Base-by-base conservation (phyloP, 2,113 vertebrate genomes). In the Oncorhynchus gorbuscha region DNA sequence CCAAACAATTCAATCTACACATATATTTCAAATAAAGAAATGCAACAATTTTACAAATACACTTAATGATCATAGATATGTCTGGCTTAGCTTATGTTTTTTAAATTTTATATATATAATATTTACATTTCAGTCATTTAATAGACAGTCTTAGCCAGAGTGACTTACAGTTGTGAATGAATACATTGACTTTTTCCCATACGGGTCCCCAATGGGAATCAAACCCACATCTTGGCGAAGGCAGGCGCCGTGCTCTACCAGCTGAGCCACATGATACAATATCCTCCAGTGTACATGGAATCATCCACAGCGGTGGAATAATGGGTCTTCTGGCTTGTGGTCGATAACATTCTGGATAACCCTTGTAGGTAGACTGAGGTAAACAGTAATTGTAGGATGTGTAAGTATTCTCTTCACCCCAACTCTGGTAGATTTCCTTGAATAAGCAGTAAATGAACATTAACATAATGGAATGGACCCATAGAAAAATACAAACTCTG, bases 221-320 rank as follows among this genome's bases (percentile, higher is more conserved):
- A 35, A 35, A 35, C 32, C 32, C 6, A 35, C 32, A 35, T 1
- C 5, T 35, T 35, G 32, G 32, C 6, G 32, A 35, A 35, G 32
- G 32, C 32, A 7, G 32, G 32, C 6, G 32, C 32, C 0, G 32
- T 35, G 32, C 32, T 35, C 32, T 35, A 35, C 32, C 32, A 35
- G 6, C 32, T 35, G 32, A 35, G 32, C 94, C 88, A 76, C 96
- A 91, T 0, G 94, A 94, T 58, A 98, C 58, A 28, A 98, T 80
- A 12, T 96, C 94, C 80, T 94, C 88, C 76, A 96, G 94, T 95
- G 59, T 93, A 91, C 39, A 88, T 92, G 6, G 97, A 94, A 14
- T 92, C 88, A 72, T 99, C 97, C 74, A 97, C 86, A 3, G 95
- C 97, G n/a, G 98, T 78, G 35, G 99, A 78, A 76, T 96, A 99